Base-by-base conservation (phyloP, 37 sponge, comb jelly and placozoan species). In the Halisarca cf. caerulea region DNA sequence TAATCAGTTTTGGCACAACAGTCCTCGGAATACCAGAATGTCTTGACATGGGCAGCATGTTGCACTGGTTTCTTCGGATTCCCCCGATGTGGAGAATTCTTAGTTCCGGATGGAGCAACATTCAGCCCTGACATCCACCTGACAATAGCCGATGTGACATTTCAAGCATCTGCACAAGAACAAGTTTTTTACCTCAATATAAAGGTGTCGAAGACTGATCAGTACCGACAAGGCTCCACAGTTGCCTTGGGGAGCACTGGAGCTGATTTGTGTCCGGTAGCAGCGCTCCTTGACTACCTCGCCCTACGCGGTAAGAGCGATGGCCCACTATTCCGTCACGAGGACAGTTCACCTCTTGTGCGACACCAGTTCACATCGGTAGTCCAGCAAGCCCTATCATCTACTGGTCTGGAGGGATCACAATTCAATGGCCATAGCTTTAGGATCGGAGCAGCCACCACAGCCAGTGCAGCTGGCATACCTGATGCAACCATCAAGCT, bases 351-450 rank as follows among this genome's bases (percentile, higher is more conserved):
- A 20, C 59, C 80, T 6, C 20, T 79, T 32, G 25, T 3, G 2
- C 23, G 59, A 9, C 59, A 33, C 17, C 35, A 28, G 17, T 79
- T 79, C 37, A 57, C 37, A 11, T 3, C 1, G 0, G 32, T 0
- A 32, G 59, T 79, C 6, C 80, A 28, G 37, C 35, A 79, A 33
- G 80, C 59, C 80, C 80, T 79, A 18, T 6, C 58, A 28, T 27
- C 59, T 17, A 6, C 59, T 4, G 80, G 80, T 30, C 7, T 79
- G 6, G 59, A 53, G 14, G 80, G 59, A n/a, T 37, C 32, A 3
- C 59, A 27, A 9, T 79, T 58, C 59, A 58, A 54, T 35, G 80
- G 80, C 3, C 59, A 79, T 58, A 79, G 80, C 59, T 79, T 79
- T 24, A 32, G 80, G 57, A 53, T 79, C 9, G 58, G 80, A 32